A percentile compares a stretch with the other conserved stretches of the same genome.
Evolutionary conservation across 2,888 invertebrate species (phyloP).

Genomic region (Hirtodrosophila confusa): DNA sequence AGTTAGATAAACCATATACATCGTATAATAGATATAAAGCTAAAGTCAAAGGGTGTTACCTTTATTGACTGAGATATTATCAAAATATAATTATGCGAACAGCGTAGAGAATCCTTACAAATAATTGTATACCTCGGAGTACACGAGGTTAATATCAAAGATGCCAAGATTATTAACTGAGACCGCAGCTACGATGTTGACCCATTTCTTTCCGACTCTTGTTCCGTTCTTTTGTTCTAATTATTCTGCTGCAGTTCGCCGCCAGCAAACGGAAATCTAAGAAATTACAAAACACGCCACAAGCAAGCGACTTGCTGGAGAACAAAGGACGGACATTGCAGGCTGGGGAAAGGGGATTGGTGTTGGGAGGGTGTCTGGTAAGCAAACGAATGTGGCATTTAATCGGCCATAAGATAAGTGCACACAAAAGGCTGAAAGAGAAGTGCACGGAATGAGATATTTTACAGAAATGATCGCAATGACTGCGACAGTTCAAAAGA

Average conservation of each 20-base stretch:
- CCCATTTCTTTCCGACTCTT: slow-evolving; percentile 12
- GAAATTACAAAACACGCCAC: slow-evolving; percentile 66
- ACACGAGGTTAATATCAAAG: too few species aligned
- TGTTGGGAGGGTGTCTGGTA: not conserved
- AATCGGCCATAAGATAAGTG: slow-evolving; percentile 21
- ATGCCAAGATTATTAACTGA: too few species aligned
- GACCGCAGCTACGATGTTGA: not conserved
- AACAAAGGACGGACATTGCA: slow-evolving; percentile 26
- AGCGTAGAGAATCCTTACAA: too few species aligned
- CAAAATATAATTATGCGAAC: too few species aligned
- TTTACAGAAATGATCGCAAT: slow-evolving; percentile 36
- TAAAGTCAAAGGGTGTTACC: too few species aligned
- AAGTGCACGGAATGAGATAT: slow-evolving; percentile 11
- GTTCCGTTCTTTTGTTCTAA: slow-evolving; percentile 18
- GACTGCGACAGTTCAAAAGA: slow-evolving; percentile 38
- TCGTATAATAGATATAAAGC: too few species aligned
- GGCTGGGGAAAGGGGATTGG: not conserved
- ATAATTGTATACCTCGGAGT: too few species aligned
- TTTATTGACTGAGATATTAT: too few species aligned
- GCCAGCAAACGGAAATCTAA: slow-evolving; percentile 54
- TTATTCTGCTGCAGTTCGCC: slow-evolving; percentile 24
- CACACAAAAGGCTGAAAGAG: slow-evolving; percentile 6
- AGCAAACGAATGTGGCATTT: slow-evolving; percentile 9
- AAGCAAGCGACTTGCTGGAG: slow-evolving; percentile 20
- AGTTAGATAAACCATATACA: too few species aligned